Conservation (phyloP, 2,113 vertebrate genomes). For the Miniopterus natalensis region DNA sequence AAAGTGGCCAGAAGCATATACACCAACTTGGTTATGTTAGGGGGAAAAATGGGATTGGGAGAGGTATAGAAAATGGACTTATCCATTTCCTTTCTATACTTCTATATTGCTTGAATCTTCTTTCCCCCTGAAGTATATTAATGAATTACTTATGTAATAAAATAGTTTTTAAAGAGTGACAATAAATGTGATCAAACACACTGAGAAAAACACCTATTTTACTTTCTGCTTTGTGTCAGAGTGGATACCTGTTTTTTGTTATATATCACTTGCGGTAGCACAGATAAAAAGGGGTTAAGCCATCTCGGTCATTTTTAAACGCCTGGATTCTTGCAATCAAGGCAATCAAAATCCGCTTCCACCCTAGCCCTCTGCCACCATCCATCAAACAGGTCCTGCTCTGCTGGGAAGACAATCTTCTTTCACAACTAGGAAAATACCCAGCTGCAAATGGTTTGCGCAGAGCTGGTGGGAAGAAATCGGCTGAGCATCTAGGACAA, state of each 20-base stretch:
- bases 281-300: conserved; percentile 68
- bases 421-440: conserved; percentile 33
- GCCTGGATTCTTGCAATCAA: conserved; percentile 75
- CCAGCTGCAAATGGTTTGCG: conserved; percentile 49
- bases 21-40: not conserved
- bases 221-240: conserved; percentile 6
- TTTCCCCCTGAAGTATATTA: conserved; percentile 37
- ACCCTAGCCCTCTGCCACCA: conserved; percentile 69
- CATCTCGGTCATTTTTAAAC: conserved; percentile 61
- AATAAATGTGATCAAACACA: not conserved
- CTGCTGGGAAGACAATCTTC: conserved; percentile 60
- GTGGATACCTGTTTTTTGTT: not conserved
- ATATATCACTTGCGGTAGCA: not conserved
- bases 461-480: not conserved
- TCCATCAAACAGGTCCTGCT: conserved; percentile 68
- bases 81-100: not conserved
- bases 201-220: not conserved
- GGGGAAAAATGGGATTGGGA: not conserved
- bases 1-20: not conserved
- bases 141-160: conserved; percentile 41
- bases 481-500: not conserved
- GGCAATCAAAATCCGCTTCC: conserved; percentile 74
- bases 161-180: not conserved
- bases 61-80: not conserved
- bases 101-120: not conserved